Evolutionary conservation across 2,113 vertebrate genomes (phyloP).

Genomic region (Rousettus leschenaultii): DNA sequence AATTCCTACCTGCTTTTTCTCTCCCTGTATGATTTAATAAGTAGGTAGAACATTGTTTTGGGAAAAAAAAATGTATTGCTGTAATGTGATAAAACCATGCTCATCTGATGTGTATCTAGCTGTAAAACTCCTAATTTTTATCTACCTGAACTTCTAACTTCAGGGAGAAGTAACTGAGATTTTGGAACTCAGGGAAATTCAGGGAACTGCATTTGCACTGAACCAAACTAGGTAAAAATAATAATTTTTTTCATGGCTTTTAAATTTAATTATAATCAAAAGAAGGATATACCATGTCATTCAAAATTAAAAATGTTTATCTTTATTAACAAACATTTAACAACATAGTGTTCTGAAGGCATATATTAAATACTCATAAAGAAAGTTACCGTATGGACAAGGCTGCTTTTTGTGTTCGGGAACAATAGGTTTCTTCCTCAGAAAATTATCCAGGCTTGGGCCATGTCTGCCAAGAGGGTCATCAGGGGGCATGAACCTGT

Average conservation of each 20-base stretch:
- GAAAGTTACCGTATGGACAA: slow-evolving; percentile 93
- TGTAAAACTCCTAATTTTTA: background rate
- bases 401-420: slow-evolving; percentile 98
- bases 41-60: background rate
- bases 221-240: background rate
- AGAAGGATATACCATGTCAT: background rate
- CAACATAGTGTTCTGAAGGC: background rate
- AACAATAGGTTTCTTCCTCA: slow-evolving; percentile 94
- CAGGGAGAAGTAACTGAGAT: background rate
- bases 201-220: background rate
- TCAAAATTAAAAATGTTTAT: background rate
- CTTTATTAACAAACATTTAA: slow-evolving; percentile 28
- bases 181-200: background rate
- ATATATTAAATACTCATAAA: background rate
- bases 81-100: background rate
- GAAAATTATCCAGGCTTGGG: slow-evolving; percentile 97
- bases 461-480: slow-evolving; percentile 97
- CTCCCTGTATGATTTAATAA: background rate
- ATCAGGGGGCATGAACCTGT: slow-evolving; percentile 97
- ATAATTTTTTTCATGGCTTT: background rate
- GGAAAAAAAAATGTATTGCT: background rate
- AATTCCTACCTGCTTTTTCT: background rate
- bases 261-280: slow-evolving; percentile 5
- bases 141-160: background rate
- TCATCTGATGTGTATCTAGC: background rate